Evolutionary conservation across 2,113 vertebrate genomes (phyloP), one percentile per base, ranked within the genome.

Genomic region (Paracanthobrama guichenoti): DNA sequence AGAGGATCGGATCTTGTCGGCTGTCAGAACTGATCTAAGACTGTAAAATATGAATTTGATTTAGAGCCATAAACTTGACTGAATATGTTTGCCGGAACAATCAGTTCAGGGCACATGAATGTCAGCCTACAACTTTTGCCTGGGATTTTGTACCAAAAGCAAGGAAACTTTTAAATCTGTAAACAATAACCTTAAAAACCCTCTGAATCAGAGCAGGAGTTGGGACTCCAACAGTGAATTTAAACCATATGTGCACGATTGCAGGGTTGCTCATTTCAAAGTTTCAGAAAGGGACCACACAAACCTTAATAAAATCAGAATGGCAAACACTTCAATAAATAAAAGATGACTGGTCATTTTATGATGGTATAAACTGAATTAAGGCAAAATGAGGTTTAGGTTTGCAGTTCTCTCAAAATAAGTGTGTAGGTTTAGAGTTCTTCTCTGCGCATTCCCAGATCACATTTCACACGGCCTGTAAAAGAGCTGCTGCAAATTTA

Each of bases 321-420:
- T 59, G 28, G 77, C 84, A 73, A 86, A 79, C 28, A 78, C 18
- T 44, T 83, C 80, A 84, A 86, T 82, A 83, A 59, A 86, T 6
- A 35, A 50, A 66, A 44, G 71, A 74, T 55, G 67, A 77, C 6
- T 85, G 87, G 78, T 77, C 24, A 46, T 60, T 82, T 80, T 79
- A 39, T 85, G 20, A 72, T 82, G 76, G 86, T 20, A 66, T 74
- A 82, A 88, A 67, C 44, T 85, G 28, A 78, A 67, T 69, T 78
- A 84, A 72, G 35, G 82, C 82, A 71, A 62, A 11, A 18, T 22
- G 18, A 69, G 73, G 62, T 85, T 74, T 81, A 90, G 87, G 90
- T 92, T 91, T 88, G 46, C 64, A 86, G 42, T 73, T 57, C 73
- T 28, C n/a, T 35, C 26, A 73, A 18, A 79, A 28, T 60, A 76